Evolutionary conservation across 2,113 vertebrate species (phyloP).

Genomic region (Porphyrio hochstetteri): DNA sequence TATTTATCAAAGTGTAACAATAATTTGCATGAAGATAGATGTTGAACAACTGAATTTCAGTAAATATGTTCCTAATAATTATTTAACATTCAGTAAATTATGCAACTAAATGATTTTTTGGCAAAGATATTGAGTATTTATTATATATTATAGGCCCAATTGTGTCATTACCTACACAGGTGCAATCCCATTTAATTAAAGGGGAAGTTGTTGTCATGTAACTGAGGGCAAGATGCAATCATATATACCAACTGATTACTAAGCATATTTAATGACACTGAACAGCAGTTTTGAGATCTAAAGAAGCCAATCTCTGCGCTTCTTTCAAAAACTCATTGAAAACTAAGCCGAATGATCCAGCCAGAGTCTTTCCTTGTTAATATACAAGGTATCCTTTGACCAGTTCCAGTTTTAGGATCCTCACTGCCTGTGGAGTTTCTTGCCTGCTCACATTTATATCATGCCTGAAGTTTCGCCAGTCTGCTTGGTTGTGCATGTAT

Average conservation of each 20-base stretch:
- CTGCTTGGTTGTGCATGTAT: not conserved
- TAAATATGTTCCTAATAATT: constrained; percentile 77
- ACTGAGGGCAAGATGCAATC: constrained; percentile 52
- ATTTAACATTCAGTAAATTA: constrained; percentile 68
- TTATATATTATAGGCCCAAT: constrained; percentile 21
- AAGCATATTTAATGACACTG: constrained; percentile 32
- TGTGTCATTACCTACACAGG: constrained; percentile 49
- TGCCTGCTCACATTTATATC: not conserved
- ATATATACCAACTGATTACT: constrained; percentile 21
- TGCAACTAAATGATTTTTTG: constrained; percentile 60
- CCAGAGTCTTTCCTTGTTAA: not conserved
- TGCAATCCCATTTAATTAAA: constrained; percentile 55
- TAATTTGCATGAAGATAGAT: constrained; percentile 80
- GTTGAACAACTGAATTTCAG: constrained; percentile 72
- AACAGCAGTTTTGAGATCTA: constrained; percentile 11
- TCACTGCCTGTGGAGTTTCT: not conserved
- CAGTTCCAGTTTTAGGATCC: not conserved
- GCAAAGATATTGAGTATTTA: constrained; percentile 65
- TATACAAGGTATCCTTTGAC: not conserved
- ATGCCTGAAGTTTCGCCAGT: not conserved
- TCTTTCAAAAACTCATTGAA: not conserved
- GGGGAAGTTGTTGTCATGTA: constrained; percentile 51
- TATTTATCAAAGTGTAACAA: constrained; percentile 74
- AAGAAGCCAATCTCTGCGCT: not conserved
- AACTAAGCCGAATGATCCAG: not conserved